phyloP scores from a whole-genome alignment of 2,888 invertebrate species.

The Tricholauxania praeusta region DNA sequence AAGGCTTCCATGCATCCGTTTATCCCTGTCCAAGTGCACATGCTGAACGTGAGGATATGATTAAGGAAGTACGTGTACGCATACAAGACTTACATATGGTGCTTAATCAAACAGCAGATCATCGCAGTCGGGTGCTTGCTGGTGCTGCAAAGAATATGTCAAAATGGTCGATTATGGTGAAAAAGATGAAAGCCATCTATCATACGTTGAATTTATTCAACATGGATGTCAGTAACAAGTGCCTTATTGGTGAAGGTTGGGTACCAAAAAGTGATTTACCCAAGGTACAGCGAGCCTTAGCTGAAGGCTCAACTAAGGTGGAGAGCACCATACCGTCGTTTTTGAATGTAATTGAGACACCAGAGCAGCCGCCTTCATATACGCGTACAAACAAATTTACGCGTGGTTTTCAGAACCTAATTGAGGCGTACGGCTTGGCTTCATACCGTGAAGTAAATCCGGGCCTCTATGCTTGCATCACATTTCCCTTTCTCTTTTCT shows the following conservation, averaged over 20 bases:
- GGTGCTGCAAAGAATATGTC: constrained; percentile 85
- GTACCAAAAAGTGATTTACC: constrained; percentile 80
- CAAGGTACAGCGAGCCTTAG: constrained; percentile 81
- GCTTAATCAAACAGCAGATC: constrained; percentile 85
- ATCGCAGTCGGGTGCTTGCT: constrained; percentile 82
- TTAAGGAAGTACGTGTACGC: constrained; percentile 82
- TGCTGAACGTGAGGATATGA: constrained; percentile 83
- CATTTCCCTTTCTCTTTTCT: constrained; percentile 95
- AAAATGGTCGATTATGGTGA: constrained; percentile 85
- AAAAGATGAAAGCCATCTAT: constrained; percentile 93
- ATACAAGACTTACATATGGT: constrained; percentile 85
- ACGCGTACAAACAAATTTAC: constrained; percentile 94
- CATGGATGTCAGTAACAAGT: constrained; percentile 90
- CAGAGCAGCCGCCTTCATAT: constrained; percentile 89
- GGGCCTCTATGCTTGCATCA: constrained; percentile 87
- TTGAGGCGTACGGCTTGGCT: constrained; percentile 93
- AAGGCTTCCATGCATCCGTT: constrained; percentile 86
- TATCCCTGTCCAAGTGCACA: constrained; percentile 89
- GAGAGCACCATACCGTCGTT: constrained; percentile 94
- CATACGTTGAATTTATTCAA: constrained; percentile 93
- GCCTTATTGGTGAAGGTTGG: constrained; percentile 92
- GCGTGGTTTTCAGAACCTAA: constrained; percentile 90
- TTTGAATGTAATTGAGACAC: constrained; percentile 86
- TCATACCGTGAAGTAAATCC: constrained; percentile 94
- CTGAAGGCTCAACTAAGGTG: constrained; percentile 83